phyloP scores from a whole-genome alignment of 1,140 invertebrate genomes.

The Helicoverpa armigera region DNA sequence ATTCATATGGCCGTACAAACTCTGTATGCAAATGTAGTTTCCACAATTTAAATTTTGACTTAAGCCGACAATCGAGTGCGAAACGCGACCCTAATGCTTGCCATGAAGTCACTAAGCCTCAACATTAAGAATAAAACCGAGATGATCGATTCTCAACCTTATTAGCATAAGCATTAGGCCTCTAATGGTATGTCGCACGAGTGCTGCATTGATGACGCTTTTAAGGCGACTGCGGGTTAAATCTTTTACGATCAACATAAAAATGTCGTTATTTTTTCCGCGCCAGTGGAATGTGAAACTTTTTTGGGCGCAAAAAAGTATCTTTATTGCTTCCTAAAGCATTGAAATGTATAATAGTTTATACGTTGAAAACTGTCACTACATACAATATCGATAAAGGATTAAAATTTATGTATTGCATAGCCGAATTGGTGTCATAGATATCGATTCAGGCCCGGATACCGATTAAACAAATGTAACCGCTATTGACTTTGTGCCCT shows the following conservation, averaged over 20 bases:
- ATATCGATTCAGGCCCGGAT: background rate
- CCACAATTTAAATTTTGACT: slow-evolving; percentile 41
- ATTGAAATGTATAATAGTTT: background rate
- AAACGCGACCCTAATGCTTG: slow-evolving; percentile 29
- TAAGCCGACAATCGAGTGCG: slow-evolving; percentile 15
- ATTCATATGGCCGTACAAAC: slow-evolving; percentile 24
- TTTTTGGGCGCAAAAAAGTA: slow-evolving; percentile 26
- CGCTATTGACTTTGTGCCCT: background rate
- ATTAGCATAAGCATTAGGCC: slow-evolving; percentile 43
- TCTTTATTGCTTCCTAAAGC: slow-evolving; percentile 8
- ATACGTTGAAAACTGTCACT: background rate
- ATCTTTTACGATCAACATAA: slow-evolving; percentile 63
- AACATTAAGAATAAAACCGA: slow-evolving; percentile 41
- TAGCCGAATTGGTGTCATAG: slow-evolving; percentile 6
- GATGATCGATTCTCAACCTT: slow-evolving; percentile 49
- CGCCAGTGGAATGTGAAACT: slow-evolving; percentile 35
- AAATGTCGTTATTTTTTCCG: slow-evolving; percentile 59
- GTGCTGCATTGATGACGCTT: slow-evolving; percentile 55
- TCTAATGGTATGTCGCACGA: slow-evolving; percentile 45
- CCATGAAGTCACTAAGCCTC: slow-evolving; percentile 48
- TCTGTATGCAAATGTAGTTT: slow-evolving; percentile 42
- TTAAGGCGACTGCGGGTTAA: slow-evolving; percentile 53
- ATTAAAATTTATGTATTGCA: background rate
- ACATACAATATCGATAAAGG: background rate
- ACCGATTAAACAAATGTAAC: background rate